These are phyloP conservation scores for Lytechinus pictus DNA, from an alignment of 35 echinoderm and acorn worm species.

Conservation along the genomic window DNA sequence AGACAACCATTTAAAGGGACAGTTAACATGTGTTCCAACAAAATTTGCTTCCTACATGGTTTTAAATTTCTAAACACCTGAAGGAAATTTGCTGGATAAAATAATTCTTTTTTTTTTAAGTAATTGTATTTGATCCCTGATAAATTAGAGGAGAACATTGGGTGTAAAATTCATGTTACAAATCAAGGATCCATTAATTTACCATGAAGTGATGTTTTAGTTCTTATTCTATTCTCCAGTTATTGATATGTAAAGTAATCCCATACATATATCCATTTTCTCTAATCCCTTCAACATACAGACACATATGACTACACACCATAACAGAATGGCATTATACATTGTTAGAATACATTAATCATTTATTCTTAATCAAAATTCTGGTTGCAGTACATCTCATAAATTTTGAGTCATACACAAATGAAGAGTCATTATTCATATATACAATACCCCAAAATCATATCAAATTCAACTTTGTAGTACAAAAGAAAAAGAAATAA, in stretches of 20 bases:
- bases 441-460: conserved; percentile 11
- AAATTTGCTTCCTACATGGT: not conserved
- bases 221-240: not conserved
- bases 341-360: not conserved
- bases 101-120: not conserved
- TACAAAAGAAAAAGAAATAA: not conserved
- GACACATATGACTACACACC: not conserved
- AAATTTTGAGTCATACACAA: not conserved
- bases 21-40: not conserved
- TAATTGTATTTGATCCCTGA: not conserved
- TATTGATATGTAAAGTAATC: not conserved
- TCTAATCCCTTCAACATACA: not conserved
- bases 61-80: not conserved
- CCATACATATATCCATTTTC: not conserved
- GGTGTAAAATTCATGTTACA: not conserved
- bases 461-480: not conserved
- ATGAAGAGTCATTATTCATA: not conserved
- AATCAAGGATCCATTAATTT: not conserved
- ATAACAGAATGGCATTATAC: not conserved
- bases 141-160: not conserved
- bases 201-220: not conserved
- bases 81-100: not conserved
- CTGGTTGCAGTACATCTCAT: not conserved
- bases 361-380: not conserved
- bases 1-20: not conserved